Evolutionary conservation across 2,888 invertebrate species (phyloP).

Genomic region (Aphidius colemani): DNA sequence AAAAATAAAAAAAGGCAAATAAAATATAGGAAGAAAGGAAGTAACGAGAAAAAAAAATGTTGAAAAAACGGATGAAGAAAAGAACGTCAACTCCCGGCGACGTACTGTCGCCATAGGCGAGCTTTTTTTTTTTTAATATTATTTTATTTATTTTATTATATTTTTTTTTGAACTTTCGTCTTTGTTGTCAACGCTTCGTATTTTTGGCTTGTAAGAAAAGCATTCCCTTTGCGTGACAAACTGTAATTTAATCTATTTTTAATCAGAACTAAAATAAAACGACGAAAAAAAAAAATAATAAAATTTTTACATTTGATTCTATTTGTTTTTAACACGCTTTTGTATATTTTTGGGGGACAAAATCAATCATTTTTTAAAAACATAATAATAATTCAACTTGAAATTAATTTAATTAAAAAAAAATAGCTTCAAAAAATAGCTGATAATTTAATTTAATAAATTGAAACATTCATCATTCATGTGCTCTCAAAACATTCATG

Average conservation of each 20-base stretch:
- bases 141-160: conserved; percentile 10
- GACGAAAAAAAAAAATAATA: neutral
- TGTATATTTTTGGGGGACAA: too few relatives aligned
- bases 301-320: neutral
- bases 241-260: conserved; percentile 31
- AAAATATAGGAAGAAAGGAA: neutral
- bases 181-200: conserved; percentile 18
- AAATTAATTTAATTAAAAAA: too few relatives aligned
- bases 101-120: conserved; percentile 24
- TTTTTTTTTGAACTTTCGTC: conserved; percentile 18
- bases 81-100: conserved; percentile 21
- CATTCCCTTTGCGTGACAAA: conserved; percentile 34
- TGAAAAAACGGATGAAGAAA: conserved; percentile 9
- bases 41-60: too few relatives aligned
- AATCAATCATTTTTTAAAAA: too few relatives aligned
- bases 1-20: neutral
- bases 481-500: too few relatives aligned
- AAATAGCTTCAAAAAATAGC: too few relatives aligned
- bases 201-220: conserved; percentile 27
- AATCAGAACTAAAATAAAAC: conserved; percentile 16
- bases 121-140: conserved; percentile 26
- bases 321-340: neutral
- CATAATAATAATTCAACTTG: too few relatives aligned
- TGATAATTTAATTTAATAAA: too few relatives aligned
- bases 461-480: too few relatives aligned